A percentile compares a stretch with the other conserved stretches of the same genome.
phyloP scores from a whole-genome alignment of 2,888 invertebrate species.

The Drosophila macrospina region DNA sequence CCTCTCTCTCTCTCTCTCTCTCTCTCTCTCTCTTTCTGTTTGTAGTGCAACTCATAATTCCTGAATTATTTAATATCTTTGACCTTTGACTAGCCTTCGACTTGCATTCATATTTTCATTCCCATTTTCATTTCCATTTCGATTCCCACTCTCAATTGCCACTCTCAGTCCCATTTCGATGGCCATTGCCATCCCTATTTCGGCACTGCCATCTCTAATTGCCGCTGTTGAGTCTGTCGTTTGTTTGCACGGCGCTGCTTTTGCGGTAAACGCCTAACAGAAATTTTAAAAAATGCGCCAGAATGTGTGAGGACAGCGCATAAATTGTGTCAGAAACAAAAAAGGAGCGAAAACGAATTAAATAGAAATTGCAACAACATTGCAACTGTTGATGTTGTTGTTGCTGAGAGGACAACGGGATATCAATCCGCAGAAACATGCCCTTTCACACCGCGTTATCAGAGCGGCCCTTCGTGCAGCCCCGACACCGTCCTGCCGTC shows the following conservation, averaged over 20 bases:
- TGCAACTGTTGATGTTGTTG: conserved; percentile 39
- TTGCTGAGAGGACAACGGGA: conserved; percentile 77
- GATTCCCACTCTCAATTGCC: background rate
- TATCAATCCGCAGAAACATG: conserved; percentile 85
- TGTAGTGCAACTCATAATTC: background rate
- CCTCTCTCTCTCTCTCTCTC: background rate
- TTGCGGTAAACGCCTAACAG: conserved; percentile 64
- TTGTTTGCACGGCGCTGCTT: conserved; percentile 32
- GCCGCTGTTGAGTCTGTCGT: conserved; percentile 49
- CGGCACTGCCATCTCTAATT: conserved; percentile 39
- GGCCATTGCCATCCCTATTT: conserved; percentile 6
- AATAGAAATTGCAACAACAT: conserved; percentile 29
- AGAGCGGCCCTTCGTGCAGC: conserved; percentile 42
- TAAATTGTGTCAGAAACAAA: conserved; percentile 62
- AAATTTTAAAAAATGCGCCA: conserved; percentile 57
- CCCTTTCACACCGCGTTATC: conserved; percentile 83
- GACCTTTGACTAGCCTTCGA: conserved; percentile 21
- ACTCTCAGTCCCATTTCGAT: background rate
- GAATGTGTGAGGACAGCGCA: conserved; percentile 48
- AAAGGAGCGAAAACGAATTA: conserved; percentile 21
- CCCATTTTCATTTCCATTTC: background rate
- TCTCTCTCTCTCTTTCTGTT: background rate
- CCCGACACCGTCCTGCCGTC: conserved; percentile 9
- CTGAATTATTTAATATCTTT: conserved; percentile 27
- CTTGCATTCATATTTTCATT: background rate